Percentiles rank a stretch among this genome's conserved stretches.
Evolutionary conservation across 2,888 invertebrate genomes (phyloP).

Genomic region (Masnerella sp.): DNA sequence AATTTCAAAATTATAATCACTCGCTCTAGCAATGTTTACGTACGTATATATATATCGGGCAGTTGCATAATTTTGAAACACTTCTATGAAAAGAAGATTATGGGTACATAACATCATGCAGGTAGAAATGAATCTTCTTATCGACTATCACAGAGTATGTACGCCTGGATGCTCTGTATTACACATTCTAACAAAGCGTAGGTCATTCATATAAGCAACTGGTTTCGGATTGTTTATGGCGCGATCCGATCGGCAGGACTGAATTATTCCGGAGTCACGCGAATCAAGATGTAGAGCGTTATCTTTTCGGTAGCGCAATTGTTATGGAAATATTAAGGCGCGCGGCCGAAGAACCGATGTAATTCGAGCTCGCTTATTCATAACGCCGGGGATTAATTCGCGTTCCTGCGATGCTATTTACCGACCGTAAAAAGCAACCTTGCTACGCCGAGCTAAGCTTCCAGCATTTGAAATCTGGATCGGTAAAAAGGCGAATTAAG

Average conservation of each 20-base stretch:
- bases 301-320: conserved; percentile 53
- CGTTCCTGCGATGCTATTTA: neutral
- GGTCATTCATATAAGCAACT: conserved; percentile 51
- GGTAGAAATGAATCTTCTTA: conserved; percentile 55
- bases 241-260: conserved; percentile 32
- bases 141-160: conserved; percentile 62
- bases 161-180: conserved; percentile 40
- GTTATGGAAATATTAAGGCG: conserved; percentile 49
- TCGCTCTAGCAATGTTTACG: too few species aligned
- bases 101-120: too few species aligned
- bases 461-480: conserved; percentile 16
- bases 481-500: conserved; percentile 30
- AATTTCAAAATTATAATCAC: too few species aligned
- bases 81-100: too few species aligned
- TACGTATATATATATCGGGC: too few species aligned
- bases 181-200: conserved; percentile 44
- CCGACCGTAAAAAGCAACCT: conserved; percentile 17
- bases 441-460: conserved; percentile 26
- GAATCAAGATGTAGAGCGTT: conserved; percentile 45
- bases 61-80: too few species aligned
- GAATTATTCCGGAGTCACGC: conserved; percentile 40
- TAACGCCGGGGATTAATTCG: conserved; percentile 41
- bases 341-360: neutral
- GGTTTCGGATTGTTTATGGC: conserved; percentile 38
- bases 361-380: conserved; percentile 35